Evolutionary conservation across 2,113 vertebrate genomes (phyloP).

Genomic region (Crotalus helleri): DNA sequence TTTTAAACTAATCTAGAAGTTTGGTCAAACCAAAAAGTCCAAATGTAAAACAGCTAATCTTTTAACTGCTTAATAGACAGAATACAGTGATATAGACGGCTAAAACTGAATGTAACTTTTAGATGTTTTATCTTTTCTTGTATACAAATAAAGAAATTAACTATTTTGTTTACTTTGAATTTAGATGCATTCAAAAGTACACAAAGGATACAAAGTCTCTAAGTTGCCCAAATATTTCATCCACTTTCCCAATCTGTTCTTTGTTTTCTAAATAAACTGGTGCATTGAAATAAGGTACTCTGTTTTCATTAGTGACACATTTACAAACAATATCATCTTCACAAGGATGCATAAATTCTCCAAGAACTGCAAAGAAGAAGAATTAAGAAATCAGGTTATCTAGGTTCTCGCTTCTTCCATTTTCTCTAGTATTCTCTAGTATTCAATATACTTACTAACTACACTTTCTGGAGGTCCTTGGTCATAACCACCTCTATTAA

Average conservation of each 20-base stretch:
- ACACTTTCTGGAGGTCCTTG: constrained; percentile 92
- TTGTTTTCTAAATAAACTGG: constrained; percentile 97
- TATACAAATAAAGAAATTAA: neutral
- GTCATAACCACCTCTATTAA: constrained; percentile 85
- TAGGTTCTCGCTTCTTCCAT: rapidly evolving
- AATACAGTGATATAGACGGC: neutral
- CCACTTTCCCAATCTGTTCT: constrained; percentile 97
- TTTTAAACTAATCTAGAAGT: neutral
- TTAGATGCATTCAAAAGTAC: neutral
- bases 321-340: constrained; percentile 96
- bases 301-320: constrained; percentile 91
- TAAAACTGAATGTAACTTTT: neutral
- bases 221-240: constrained; percentile 97
- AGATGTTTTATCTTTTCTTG: neutral
- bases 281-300: constrained; percentile 97
- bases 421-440: neutral
- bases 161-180: neutral
- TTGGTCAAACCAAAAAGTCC: neutral
- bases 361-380: constrained; percentile 75
- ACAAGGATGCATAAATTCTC: constrained; percentile 94
- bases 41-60: neutral
- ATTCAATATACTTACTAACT: constrained; percentile 77
- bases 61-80: neutral
- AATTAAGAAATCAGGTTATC: neutral
- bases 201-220: constrained; percentile 97